phyloP scores from a whole-genome alignment of 2,888 invertebrate species.

The Netelia fuscicornis region DNA sequence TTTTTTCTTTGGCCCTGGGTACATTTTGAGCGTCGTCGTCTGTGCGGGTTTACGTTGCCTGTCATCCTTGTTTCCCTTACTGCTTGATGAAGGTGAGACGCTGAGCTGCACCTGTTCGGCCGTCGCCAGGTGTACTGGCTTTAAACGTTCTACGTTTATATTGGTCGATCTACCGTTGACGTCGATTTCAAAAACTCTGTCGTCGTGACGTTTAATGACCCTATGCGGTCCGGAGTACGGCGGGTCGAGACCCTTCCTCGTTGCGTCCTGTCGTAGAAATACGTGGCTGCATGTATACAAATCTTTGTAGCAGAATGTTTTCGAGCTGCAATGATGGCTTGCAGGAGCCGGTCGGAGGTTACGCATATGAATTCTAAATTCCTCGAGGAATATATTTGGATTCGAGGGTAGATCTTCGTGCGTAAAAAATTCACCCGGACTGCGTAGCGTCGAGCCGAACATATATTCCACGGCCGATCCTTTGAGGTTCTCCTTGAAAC shows the following conservation, averaged over 20 bases:
- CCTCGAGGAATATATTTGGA: constrained; percentile 46
- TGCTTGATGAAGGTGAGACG: too few species aligned
- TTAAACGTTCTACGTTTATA: constrained; percentile 11
- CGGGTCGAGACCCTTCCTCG: constrained; percentile 24
- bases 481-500: neutral
- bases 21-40: neutral
- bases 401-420: constrained; percentile 40
- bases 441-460: constrained; percentile 14
- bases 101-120: neutral
- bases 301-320: constrained; percentile 40
- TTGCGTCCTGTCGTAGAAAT: constrained; percentile 20
- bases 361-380: constrained; percentile 45
- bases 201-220: constrained; percentile 20
- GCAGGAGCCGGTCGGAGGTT: constrained; percentile 37
- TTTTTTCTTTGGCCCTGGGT: constrained; percentile 5
- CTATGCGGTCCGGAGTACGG: constrained; percentile 41
- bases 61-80: neutral
- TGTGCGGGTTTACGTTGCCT: too few species aligned
- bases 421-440: constrained; percentile 55
- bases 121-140: constrained; percentile 1
- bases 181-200: constrained; percentile 24
- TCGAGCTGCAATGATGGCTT: constrained; percentile 30
- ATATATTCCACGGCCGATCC: constrained; percentile 24
- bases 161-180: neutral
- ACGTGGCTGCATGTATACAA: neutral